These are phyloP conservation scores for Eupithecia dodoneata DNA, from an alignment of 2,888 invertebrate species.

Conservation along the genomic window DNA sequence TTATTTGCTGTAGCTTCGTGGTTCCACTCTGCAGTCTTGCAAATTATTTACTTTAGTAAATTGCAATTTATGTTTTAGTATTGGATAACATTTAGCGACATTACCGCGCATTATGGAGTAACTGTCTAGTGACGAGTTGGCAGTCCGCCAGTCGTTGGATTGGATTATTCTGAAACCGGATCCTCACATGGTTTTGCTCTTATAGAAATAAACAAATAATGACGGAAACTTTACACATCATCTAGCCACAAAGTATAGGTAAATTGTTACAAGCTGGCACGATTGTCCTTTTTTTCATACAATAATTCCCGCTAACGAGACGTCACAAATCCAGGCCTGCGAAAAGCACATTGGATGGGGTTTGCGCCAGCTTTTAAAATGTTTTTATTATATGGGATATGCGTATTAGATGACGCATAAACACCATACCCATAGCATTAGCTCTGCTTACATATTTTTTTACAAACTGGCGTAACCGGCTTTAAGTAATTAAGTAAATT, in stretches of 20 bases:
- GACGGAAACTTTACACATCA: neutral
- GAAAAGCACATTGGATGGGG: too few relatives aligned
- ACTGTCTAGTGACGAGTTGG: slow-evolving; percentile 46
- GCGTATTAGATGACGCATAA: too few relatives aligned
- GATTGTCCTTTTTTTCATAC: too few relatives aligned
- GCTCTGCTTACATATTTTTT: too few relatives aligned
- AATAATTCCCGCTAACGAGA: too few relatives aligned
- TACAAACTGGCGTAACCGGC: too few relatives aligned
- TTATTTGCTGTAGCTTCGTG: neutral
- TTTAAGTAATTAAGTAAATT: too few relatives aligned
- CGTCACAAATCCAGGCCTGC: too few relatives aligned
- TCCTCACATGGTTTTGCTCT: neutral
- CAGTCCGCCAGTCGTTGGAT: slow-evolving; percentile 38
- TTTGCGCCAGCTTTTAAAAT: too few relatives aligned
- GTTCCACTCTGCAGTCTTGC: neutral
- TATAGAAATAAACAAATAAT: neutral
- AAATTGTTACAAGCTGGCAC: too few relatives aligned
- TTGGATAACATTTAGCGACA: slow-evolving; percentile 15
- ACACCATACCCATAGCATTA: too few relatives aligned
- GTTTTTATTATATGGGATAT: too few relatives aligned
- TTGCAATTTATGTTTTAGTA: neutral
- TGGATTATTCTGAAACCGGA: slow-evolving; percentile 26
- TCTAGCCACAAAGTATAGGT: neutral
- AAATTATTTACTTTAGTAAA: neutral
- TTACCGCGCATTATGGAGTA: slow-evolving; percentile 28